Percentiles rank a stretch among this genome's conserved stretches.
Conservation (phyloP, 2,888 invertebrate species). For the Hipparchia sbordonii region DNA sequence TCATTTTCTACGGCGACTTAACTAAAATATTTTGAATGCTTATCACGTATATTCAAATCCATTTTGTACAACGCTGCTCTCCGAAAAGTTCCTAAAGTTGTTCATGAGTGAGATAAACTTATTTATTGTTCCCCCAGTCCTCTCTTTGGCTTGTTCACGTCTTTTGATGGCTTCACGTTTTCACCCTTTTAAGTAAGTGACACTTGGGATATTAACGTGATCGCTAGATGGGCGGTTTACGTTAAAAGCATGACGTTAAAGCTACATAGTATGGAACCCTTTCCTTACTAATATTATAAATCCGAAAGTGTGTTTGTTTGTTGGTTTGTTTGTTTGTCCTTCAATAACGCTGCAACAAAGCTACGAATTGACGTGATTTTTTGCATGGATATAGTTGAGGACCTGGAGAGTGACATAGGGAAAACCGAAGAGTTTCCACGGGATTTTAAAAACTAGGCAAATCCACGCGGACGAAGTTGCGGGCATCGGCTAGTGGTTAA, state of each 20-base stretch:
- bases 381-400: neutral
- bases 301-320: neutral
- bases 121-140: conserved; percentile 2
- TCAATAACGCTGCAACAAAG: neutral
- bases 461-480: neutral
- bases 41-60: neutral
- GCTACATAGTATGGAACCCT: neutral
- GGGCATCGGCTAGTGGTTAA: neutral
- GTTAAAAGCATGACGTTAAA: neutral
- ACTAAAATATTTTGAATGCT: neutral
- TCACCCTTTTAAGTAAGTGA: conserved; percentile 10
- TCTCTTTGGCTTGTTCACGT: neutral
- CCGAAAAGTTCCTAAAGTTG: neutral
- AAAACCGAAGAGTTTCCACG: too few species aligned
- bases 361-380: neutral
- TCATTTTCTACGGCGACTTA: too few species aligned
- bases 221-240: conserved; percentile 9
- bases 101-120: neutral
- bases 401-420: too few species aligned
- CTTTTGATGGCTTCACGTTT: neutral
- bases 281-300: neutral
- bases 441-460: neutral
- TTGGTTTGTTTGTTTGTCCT: neutral
- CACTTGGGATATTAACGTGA: neutral
- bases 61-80: neutral